Evolutionary conservation across 2,113 vertebrate species (phyloP).

Genomic region (Corapipo altera): DNA sequence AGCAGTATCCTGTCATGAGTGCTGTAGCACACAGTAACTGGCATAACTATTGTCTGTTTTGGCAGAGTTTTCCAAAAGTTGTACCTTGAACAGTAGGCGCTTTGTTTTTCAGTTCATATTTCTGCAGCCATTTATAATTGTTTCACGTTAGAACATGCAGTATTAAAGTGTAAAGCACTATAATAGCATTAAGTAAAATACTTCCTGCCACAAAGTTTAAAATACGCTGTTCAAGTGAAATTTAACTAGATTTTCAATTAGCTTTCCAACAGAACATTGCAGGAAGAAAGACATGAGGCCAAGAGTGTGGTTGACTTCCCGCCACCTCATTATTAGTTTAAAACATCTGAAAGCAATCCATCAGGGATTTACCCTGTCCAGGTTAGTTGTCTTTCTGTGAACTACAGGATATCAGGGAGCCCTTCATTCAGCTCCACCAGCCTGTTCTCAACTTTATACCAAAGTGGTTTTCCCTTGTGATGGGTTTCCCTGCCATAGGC

Average conservation of each 20-base stretch:
- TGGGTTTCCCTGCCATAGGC: background rate
- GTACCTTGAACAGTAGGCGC: background rate
- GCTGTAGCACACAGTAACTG: background rate
- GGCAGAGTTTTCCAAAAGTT: background rate
- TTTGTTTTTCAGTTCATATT: background rate
- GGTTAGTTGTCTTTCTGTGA: background rate
- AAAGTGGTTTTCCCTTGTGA: background rate
- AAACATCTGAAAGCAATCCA: background rate
- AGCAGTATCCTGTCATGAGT: background rate
- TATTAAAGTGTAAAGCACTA: background rate
- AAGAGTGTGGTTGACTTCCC: constrained; percentile 5
- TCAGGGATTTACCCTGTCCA: background rate
- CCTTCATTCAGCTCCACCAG: background rate
- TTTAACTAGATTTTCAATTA: constrained; percentile 4
- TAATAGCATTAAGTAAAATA: constrained; percentile 19
- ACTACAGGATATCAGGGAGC: background rate
- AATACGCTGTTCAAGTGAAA: background rate
- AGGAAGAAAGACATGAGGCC: background rate
- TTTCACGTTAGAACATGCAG: background rate
- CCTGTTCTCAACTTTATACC: background rate
- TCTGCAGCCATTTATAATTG: background rate
- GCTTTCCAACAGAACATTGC: background rate
- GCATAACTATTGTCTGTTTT: background rate
- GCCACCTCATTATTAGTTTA: background rate
- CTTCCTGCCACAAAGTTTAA: constrained; percentile 18